Evolutionary conservation across 2,113 vertebrate species (phyloP).

Genomic region (Camelus bactrianus): DNA sequence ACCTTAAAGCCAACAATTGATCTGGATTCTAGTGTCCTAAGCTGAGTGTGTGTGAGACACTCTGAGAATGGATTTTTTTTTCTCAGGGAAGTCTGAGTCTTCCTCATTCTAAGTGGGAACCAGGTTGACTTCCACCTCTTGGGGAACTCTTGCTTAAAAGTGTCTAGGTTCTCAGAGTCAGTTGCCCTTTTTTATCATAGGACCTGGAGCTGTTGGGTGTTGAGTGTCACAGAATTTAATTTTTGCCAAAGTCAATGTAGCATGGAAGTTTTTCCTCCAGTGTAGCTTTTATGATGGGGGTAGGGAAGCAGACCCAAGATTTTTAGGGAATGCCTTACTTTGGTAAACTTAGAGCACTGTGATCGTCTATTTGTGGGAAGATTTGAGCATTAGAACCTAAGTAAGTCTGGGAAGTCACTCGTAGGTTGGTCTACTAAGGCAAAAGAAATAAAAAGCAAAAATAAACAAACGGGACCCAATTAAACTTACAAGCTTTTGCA

Average conservation of each 20-base stretch:
- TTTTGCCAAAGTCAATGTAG: background rate
- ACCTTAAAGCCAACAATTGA: background rate
- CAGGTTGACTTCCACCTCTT: background rate
- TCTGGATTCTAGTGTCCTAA: background rate
- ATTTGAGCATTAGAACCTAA: background rate
- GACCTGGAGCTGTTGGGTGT: background rate
- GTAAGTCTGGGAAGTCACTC: background rate
- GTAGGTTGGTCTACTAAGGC: no score
- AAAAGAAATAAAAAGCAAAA: no score
- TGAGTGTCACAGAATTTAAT: background rate
- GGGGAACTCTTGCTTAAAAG: background rate
- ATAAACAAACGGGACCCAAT: no score
- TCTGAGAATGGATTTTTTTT: background rate
- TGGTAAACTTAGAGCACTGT: background rate
- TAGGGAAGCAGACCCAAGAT: background rate
- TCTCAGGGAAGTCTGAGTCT: background rate
- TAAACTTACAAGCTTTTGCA: no score
- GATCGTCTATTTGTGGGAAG: background rate
- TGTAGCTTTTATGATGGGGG: background rate
- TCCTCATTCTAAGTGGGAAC: background rate
- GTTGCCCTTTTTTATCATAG: background rate
- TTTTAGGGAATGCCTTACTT: background rate
- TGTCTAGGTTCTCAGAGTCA: background rate
- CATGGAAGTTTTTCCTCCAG: background rate
- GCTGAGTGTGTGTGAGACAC: background rate